Base-by-base conservation (phyloP, 1,140 invertebrate genomes). In the Hirudo medicinalis region DNA sequence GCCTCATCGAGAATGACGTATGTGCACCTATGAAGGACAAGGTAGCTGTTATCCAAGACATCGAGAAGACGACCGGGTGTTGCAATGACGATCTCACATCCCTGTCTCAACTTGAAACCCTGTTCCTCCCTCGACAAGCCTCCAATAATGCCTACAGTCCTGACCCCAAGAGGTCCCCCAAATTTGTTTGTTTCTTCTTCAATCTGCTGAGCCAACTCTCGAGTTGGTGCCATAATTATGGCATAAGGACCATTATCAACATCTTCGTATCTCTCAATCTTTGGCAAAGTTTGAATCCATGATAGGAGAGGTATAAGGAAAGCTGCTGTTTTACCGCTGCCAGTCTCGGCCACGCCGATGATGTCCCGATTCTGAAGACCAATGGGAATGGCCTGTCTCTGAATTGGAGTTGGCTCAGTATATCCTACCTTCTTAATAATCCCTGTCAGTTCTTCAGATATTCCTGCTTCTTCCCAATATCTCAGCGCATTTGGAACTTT, bases 11-110 rank as follows among this genome's bases (percentile, higher is more conserved):
- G 81, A 54, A 87, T 86, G 55, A 87, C 84, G 77, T 87, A 87
- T 6, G 86, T 86, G 78, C 97, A 99, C 78, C 96, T 91, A 81
- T 90, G 92, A 0, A 99, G 83, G 13, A 98, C 95, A 69, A 99
- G 85, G 81, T 99, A 99, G 75, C 94, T 87, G 83, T 99, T 99
- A 83, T 99, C 96, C 67, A 99, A 83, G 0, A 99, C 95, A 85
- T 99, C 97, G 76, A 99, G 96, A 13, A 99, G 86, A 88, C 97
- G 91, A 85, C 97, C 97, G 67, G 97, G 97, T 0, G 97, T 99
- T 32, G 96, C 97, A 80, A 99, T 99, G n/a, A 99, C 95, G 79
- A 99, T 97, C 87, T 89, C 96, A 83, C 96, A 98, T 63, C 97
- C 97, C 83, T 97, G 87, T 77, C 95, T 84, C n/a, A 99, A 83